phyloP scores from a whole-genome alignment of 2,113 vertebrate species.

The Kryptolebias marmoratus region DNA sequence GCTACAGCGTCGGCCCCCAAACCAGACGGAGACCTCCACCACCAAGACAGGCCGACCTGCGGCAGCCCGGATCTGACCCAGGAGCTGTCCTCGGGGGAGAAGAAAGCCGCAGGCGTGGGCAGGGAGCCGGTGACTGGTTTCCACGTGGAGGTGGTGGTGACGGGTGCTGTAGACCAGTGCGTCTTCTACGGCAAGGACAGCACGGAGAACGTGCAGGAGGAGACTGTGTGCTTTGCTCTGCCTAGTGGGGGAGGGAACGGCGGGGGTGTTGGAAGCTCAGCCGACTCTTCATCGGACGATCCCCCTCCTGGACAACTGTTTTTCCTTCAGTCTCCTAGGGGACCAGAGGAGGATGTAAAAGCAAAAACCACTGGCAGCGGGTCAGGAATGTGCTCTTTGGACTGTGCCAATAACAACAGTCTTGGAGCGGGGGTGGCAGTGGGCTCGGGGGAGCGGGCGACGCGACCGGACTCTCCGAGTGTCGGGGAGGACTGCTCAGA shows the following conservation, averaged over 20 bases:
- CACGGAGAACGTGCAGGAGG: slow-evolving; percentile 90
- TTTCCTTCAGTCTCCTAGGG: slow-evolving; percentile 80
- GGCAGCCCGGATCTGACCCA: slow-evolving; percentile 43
- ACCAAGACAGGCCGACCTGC: slow-evolving; percentile 69
- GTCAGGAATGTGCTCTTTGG: slow-evolving; percentile 64
- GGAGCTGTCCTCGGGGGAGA: slow-evolving; percentile 71
- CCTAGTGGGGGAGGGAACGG: slow-evolving; percentile 48
- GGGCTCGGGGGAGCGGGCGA: slow-evolving; percentile 52
- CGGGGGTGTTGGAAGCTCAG: slow-evolving; percentile 51
- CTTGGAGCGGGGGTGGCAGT: slow-evolving; percentile 31
- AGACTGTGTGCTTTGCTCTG: slow-evolving; percentile 87
- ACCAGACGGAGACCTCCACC: slow-evolving; percentile 71
- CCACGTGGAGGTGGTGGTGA: slow-evolving; percentile 95
- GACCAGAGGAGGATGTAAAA: slow-evolving; percentile 74
- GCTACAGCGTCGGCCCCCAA: slow-evolving; percentile 76
- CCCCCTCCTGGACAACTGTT: slow-evolving; percentile 92
- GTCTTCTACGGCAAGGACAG: slow-evolving; percentile 94
- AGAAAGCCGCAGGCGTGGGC: slow-evolving; percentile 57
- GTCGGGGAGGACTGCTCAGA: slow-evolving; percentile 77
- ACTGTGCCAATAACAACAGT: slow-evolving; percentile 75
- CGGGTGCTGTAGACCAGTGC: slow-evolving; percentile 93
- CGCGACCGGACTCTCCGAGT: slow-evolving; percentile 71
- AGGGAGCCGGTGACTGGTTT: slow-evolving; percentile 86
- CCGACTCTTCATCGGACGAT: slow-evolving; percentile 81
- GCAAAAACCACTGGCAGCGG: slow-evolving; percentile 9